phyloP scores from a whole-genome alignment of 2,113 vertebrate species.

The Puffinus mauretanicus region DNA sequence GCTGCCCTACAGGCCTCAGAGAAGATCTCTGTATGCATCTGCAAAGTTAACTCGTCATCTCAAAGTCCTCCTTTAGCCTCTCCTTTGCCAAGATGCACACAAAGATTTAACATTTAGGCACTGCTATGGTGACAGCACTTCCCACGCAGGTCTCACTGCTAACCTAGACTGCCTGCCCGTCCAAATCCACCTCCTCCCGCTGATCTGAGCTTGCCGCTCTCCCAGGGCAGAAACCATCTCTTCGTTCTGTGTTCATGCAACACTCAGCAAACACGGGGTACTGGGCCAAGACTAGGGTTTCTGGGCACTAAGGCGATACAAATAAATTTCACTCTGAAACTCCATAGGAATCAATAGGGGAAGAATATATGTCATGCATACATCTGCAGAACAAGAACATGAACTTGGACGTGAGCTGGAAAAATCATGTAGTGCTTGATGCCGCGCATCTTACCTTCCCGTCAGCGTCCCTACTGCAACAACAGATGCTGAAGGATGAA shows the following conservation, averaged over 20 bases:
- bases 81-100: neutral
- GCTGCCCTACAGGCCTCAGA: neutral
- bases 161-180: neutral
- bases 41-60: neutral
- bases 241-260: neutral
- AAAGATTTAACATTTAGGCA: neutral
- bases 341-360: neutral
- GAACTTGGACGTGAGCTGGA: neutral
- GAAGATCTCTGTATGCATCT: neutral
- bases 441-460: constrained; percentile 83
- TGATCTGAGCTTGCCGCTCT: neutral
- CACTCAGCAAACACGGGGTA: neutral
- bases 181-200: neutral
- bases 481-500: constrained; percentile 91
- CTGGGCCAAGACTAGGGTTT: neutral
- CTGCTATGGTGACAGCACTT: neutral
- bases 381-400: neutral
- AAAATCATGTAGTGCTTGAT: neutral
- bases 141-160: neutral
- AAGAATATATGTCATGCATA: neutral
- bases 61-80: neutral
- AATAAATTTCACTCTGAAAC: neutral
- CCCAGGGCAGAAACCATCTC: neutral
- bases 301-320: neutral
- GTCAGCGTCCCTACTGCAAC: constrained; percentile 93